Evolutionary conservation across 1,140 invertebrate species (phyloP).

Genomic region (Pachypsylla venusta): DNA sequence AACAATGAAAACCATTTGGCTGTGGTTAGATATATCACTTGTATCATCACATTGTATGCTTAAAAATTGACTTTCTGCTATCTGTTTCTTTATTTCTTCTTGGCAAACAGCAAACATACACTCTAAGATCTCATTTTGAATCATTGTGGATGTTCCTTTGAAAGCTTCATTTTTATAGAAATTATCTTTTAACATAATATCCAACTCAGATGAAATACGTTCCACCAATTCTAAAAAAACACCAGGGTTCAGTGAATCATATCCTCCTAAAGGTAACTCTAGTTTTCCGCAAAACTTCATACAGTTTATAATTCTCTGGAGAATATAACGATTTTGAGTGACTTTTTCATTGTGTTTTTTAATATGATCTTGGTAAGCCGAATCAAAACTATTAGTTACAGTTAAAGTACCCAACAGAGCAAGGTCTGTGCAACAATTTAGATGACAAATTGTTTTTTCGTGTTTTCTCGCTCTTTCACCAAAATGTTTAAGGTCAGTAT

Average conservation of each 20-base stretch:
- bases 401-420: too few relatives aligned
- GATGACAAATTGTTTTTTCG: too few relatives aligned
- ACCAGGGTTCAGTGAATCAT: conserved; percentile 21
- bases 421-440: too few relatives aligned
- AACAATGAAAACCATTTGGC: conserved; percentile 18
- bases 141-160: conserved; percentile 25
- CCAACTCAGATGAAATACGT: conserved; percentile 20
- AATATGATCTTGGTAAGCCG: too few relatives aligned
- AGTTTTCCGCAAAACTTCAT: conserved; percentile 27
- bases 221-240: conserved; percentile 19
- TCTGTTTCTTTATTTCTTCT: conserved; percentile 26
- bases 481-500: too few relatives aligned
- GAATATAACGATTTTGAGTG: too few relatives aligned
- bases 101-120: conserved; percentile 23
- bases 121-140: conserved; percentile 28
- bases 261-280: conserved; percentile 23
- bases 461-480: too few relatives aligned
- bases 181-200: conserved; percentile 24
- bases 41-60: conserved; percentile 27
- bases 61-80: conserved; percentile 24
- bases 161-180: conserved; percentile 25
- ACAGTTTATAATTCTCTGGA: conserved; percentile 28
- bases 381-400: too few relatives aligned
- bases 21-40: conserved; percentile 23
- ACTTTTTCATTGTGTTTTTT: too few relatives aligned